These are phyloP conservation scores for Notothenia rossii DNA, from an alignment of 2,113 vertebrate genomes.

Conservation along the genomic window DNA sequence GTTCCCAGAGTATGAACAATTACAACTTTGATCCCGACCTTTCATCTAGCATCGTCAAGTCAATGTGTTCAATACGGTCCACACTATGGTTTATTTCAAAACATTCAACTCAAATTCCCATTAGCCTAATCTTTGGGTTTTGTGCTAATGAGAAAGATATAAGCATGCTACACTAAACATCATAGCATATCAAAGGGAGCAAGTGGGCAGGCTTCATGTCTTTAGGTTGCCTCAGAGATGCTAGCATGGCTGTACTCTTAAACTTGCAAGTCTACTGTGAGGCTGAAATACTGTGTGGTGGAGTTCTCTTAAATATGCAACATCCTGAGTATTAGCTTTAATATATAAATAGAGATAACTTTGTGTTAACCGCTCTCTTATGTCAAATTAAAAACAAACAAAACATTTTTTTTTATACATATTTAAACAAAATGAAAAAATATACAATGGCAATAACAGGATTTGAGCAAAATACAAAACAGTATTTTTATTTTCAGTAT, in stretches of 20 bases:
- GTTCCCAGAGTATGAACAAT: neutral
- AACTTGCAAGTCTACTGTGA: neutral
- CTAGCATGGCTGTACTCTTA: neutral
- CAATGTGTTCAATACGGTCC: neutral
- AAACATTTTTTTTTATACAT: too few relatives aligned
- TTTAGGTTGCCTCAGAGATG: neutral
- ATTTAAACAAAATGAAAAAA: too few relatives aligned
- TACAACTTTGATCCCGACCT: neutral
- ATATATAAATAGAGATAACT: neutral
- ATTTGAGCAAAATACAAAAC: constrained; percentile 83
- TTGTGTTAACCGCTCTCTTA: neutral
- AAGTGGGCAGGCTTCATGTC: neutral
- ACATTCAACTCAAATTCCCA: too few relatives aligned
- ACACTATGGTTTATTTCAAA: neutral
- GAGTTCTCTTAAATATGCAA: neutral
- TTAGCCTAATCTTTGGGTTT: neutral
- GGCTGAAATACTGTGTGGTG: neutral
- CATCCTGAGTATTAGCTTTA: neutral
- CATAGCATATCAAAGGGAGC: too few relatives aligned
- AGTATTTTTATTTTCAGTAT: constrained; percentile 75
- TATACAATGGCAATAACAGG: constrained; percentile 32
- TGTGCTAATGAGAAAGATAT: neutral
- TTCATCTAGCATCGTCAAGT: neutral
- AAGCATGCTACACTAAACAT: neutral
- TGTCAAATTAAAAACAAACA: neutral